phyloP scores from a whole-genome alignment of 2,888 invertebrate genomes.

The Stenchaetothrips biformis region DNA sequence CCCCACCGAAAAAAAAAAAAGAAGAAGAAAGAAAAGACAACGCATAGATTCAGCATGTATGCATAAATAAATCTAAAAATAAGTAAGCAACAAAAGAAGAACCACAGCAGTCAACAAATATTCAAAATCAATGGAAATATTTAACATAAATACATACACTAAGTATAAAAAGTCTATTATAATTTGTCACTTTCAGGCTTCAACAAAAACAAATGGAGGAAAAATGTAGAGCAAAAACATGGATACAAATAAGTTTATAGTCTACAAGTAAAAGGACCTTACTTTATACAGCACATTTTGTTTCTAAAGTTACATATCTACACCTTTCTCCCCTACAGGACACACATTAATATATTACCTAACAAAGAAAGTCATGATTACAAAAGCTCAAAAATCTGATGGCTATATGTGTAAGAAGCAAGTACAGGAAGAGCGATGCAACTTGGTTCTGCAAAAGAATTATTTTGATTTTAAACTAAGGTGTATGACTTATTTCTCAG shows the following conservation, averaged over 20 bases:
- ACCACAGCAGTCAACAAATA: neutral
- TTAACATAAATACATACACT: neutral
- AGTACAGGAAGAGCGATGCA: neutral
- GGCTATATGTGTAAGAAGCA: neutral
- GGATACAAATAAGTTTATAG: neutral
- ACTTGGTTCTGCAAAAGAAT: neutral
- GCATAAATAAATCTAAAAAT: neutral
- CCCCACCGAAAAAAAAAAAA: neutral
- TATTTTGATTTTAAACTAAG: constrained; percentile 1
- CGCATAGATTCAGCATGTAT: too few species aligned
- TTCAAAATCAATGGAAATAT: neutral
- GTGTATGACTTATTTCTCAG: too few species aligned
- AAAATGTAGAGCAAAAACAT: neutral
- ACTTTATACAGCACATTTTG: neutral
- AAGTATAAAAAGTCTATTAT: neutral
- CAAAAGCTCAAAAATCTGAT: neutral
- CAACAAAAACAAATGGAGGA: neutral
- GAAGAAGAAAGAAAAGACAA: neutral
- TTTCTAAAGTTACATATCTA: neutral
- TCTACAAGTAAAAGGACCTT: neutral
- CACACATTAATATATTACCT: neutral
- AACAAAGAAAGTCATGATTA: constrained; percentile 3
- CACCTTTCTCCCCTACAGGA: neutral
- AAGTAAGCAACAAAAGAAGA: neutral
- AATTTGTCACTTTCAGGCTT: constrained; percentile 12